Percentiles rank a stretch among this genome's conserved stretches.
Conservation (phyloP, 92 coral and sea anemone species). For the Nematostella vectensis region DNA sequence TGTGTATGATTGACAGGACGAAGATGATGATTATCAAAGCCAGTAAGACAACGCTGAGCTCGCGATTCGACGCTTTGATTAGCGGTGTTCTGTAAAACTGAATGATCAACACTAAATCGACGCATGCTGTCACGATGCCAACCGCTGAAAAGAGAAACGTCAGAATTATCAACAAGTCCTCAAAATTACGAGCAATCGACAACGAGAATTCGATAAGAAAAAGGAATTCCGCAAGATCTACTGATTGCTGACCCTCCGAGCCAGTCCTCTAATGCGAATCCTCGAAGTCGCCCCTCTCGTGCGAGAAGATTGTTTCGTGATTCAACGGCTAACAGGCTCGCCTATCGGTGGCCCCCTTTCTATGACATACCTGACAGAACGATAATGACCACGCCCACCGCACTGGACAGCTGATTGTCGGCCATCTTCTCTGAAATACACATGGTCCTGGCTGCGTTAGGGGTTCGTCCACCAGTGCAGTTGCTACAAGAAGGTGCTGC, state of each 20-base stretch:
- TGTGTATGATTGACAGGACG: slow-evolving; percentile 27
- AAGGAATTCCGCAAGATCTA: too few species aligned
- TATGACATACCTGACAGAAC: slow-evolving; percentile 24
- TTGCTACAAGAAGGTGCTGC: slow-evolving; percentile 27
- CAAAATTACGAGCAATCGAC: too few species aligned
- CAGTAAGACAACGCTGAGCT: slow-evolving; percentile 38
- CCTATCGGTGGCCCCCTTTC: too few species aligned
- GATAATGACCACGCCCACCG: slow-evolving; percentile 30
- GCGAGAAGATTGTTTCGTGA: too few species aligned
- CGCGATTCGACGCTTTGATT: slow-evolving; percentile 45
- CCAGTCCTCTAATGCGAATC: too few species aligned
- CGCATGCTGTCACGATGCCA: slow-evolving; percentile 20
- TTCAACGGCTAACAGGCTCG: too few species aligned
- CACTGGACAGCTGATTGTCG: slow-evolving; percentile 23
- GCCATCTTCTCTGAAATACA: slow-evolving; percentile 28
- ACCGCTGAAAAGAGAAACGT: slow-evolving; percentile 10
- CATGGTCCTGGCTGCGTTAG: slow-evolving; percentile 33
- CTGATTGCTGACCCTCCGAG: too few species aligned
- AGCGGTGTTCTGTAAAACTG: slow-evolving; percentile 36
- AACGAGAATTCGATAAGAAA: too few species aligned
- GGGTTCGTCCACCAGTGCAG: slow-evolving; percentile 27
- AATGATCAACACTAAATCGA: slow-evolving; percentile 24
- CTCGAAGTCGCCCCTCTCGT: too few species aligned
- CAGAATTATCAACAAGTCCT: background rate
- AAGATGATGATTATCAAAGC: slow-evolving; percentile 19